phyloP scores from a whole-genome alignment of 2,888 invertebrate species.

The Lepidochrysops patricia region DNA sequence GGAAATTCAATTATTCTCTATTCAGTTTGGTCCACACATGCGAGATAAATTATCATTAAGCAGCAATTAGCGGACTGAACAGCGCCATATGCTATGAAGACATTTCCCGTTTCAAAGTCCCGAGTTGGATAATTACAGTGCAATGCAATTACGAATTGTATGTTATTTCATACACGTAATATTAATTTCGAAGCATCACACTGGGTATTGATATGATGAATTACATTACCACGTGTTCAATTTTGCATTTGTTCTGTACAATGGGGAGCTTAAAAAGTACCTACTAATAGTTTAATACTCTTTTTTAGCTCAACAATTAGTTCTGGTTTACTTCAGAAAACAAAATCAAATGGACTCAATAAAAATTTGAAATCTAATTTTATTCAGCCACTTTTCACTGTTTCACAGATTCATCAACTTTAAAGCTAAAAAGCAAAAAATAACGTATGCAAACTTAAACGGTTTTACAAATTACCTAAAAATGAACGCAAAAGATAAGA shows the following conservation, averaged over 20 bases:
- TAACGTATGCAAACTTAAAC: background rate
- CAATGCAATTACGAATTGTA: background rate
- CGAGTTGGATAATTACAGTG: background rate
- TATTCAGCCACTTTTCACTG: too few species aligned
- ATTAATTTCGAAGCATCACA: background rate
- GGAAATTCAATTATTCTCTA: slow-evolving; percentile 3
- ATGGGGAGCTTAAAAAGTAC: too few species aligned
- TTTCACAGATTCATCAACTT: too few species aligned
- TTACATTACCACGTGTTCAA: background rate
- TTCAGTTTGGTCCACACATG: slow-evolving; percentile 9
- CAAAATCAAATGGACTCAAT: too few species aligned
- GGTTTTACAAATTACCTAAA: background rate
- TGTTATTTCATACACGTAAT: background rate
- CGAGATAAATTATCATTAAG: slow-evolving; percentile 8
- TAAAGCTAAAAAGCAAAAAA: too few species aligned
- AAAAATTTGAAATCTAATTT: too few species aligned
- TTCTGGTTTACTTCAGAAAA: too few species aligned
- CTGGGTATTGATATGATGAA: background rate
- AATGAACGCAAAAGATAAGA: background rate
- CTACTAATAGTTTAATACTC: too few species aligned
- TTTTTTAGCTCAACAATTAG: too few species aligned
- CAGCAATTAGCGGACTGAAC: slow-evolving; percentile 3
- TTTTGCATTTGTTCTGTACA: too few species aligned
- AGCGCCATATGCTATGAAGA: slow-evolving; percentile 1
- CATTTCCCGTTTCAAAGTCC: background rate